Conservation (phyloP, 1,140 invertebrate genomes). For the Zophobas atratus region DNA sequence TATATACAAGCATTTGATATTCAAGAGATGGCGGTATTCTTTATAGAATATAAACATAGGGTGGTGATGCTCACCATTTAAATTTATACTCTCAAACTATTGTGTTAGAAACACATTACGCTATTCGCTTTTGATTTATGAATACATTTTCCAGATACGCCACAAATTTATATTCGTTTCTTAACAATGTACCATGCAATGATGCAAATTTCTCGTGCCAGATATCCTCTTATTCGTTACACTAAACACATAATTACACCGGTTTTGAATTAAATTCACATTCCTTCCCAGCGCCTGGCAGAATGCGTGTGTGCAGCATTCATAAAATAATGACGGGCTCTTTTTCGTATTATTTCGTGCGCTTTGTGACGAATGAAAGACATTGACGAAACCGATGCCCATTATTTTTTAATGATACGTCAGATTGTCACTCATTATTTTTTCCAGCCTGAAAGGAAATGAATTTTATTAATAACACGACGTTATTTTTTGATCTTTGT, state of each 20-base stretch:
- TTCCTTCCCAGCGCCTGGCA: constrained; percentile 2
- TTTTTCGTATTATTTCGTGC: constrained; percentile 22
- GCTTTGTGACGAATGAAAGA: constrained; percentile 14
- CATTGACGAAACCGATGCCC: constrained; percentile 15
- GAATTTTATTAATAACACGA: background rate
- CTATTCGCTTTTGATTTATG: constrained; percentile 37
- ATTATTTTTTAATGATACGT: constrained; percentile 36
- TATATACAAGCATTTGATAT: constrained; percentile 44
- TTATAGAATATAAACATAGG: constrained; percentile 44
- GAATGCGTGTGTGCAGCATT: constrained; percentile 10
- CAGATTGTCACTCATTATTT: constrained; percentile 39
- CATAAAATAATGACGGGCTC: constrained; percentile 38
- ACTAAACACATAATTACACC: constrained; percentile 20
- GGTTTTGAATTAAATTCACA: constrained; percentile 8
- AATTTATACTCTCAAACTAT: constrained; percentile 47
- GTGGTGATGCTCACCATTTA: constrained; percentile 42
- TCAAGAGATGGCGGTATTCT: constrained; percentile 20
- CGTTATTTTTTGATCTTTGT: too few relatives aligned
- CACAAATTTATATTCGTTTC: constrained; percentile 16
- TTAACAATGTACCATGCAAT: constrained; percentile 9
- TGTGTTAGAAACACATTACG: constrained; percentile 27
- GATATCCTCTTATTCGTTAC: constrained; percentile 40
- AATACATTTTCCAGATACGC: constrained; percentile 27
- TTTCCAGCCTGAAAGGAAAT: constrained; percentile 1
- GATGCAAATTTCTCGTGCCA: constrained; percentile 36